Conservation (phyloP, 2,797 vertebrate species). For the Molothrus aeneus region DNA sequence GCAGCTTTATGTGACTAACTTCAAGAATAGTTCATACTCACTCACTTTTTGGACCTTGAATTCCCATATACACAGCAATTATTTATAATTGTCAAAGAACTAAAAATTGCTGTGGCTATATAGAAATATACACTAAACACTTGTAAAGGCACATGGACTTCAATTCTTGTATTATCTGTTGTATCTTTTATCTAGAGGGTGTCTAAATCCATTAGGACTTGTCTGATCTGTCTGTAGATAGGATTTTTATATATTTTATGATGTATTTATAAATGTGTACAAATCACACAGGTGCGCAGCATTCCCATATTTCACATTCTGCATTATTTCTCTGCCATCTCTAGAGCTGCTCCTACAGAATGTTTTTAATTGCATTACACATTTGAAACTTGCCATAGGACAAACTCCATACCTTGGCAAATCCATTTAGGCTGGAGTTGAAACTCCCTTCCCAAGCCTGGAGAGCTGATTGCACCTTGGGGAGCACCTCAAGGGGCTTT, state of each 20-base stretch:
- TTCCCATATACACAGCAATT: not conserved
- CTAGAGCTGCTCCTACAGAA: not conserved
- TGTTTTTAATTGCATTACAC: not conserved
- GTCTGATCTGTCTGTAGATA: not conserved
- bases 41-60: conserved; percentile 9
- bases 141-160: not conserved
- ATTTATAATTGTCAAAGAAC: not conserved
- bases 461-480: conserved; percentile 47
- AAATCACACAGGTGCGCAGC: not conserved
- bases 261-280: not conserved
- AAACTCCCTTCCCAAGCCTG: conserved; percentile 43
- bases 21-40: conserved; percentile 39
- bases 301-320: not conserved
- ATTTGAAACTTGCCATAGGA: conserved; percentile 24
- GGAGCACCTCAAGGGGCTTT: conserved; percentile 50
- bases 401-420: conserved; percentile 68
- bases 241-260: not conserved
- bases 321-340: not conserved
- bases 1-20: conserved; percentile 28
- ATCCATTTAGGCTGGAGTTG: conserved; percentile 56
- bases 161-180: not conserved
- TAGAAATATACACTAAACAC: not conserved
- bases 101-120: not conserved
- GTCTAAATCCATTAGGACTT: not conserved
- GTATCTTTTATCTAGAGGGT: not conserved